Evolutionary conservation across 2,888 invertebrate species (phyloP).

Genomic region (Dendrolimus houi): DNA sequence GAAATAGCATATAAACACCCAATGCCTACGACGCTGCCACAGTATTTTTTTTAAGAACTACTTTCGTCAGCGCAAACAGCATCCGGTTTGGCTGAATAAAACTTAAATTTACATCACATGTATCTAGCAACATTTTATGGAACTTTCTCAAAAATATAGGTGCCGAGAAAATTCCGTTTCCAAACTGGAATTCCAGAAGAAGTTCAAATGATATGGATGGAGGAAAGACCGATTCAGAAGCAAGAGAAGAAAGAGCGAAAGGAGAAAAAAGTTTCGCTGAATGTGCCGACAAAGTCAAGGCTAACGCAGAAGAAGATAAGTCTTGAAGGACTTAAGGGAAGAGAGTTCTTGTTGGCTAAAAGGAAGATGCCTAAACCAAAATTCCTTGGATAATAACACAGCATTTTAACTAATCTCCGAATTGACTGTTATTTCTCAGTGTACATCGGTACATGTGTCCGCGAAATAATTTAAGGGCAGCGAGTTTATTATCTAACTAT

Average conservation of each 20-base stretch:
- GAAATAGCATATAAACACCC: no score
- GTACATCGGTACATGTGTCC: no score
- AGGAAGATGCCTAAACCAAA: slow-evolving; percentile 39
- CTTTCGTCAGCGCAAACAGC: no score
- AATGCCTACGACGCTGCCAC: no score
- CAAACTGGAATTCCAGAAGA: slow-evolving; percentile 24
- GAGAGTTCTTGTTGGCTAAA: slow-evolving; percentile 37
- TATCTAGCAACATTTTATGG: no score
- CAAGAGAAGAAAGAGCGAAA: not conserved
- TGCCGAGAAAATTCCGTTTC: slow-evolving; percentile 38
- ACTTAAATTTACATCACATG: no score
- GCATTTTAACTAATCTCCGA: not conserved
- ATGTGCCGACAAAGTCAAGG: slow-evolving; percentile 13
- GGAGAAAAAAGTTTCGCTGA: slow-evolving; percentile 10
- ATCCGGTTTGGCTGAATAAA: no score
- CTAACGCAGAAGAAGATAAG: slow-evolving; percentile 28
- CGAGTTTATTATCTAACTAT: no score
- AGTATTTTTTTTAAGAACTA: no score
- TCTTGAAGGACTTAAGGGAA: slow-evolving; percentile 29
- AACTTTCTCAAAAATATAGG: slow-evolving; percentile 17
- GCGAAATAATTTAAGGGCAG: no score
- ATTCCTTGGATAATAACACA: slow-evolving; percentile 23
- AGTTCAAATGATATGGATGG: slow-evolving; percentile 49
- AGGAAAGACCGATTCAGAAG: slow-evolving; percentile 14
- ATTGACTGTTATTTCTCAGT: no score